Base-by-base conservation (phyloP, 2,888 invertebrate species). In the Parnassius orleans region DNA sequence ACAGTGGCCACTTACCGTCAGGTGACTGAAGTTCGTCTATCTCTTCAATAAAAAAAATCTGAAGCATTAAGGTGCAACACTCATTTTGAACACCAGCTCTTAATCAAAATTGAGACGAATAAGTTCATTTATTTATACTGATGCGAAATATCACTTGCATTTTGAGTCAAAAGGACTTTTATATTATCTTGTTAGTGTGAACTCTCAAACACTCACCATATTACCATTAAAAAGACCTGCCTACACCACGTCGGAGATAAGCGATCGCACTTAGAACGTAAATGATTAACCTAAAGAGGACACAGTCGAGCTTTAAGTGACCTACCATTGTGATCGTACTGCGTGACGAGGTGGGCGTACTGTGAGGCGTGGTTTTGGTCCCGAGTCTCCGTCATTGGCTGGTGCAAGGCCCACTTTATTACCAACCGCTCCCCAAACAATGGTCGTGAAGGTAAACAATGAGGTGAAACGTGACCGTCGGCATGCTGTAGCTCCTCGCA, bases 371-470 rank as follows among this genome's bases (percentile, higher is more conserved):
- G 68, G 67, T 61, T 59, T 57, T 54, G 63, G 61, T 56, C 52
- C 54, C 55, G 57, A 54, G 63, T n/a, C 65, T 24, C 65, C 61
- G 65, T 68, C 56, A 73, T 73, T 74, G 74, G 76, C 65, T 59
- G 66, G 41, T 19, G 46, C 63, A 43, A 33, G 33, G 33, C 33
- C 24, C 63, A 65, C 63, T 63, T 58, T 64, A 60, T 56, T 61
- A 56, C 54, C 66, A 42, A 57, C 60, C 55, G 44, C 54, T 59
- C 60, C 56, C 53, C 41, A 65, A 75, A 75, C 71, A 71, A 75
- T 70, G 66, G 66, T 68, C 65, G 70, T 63, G 71, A 66, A 68
- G 65, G 72, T 71, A 73, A 79, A 83, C 81, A 82, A 83, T 79
- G 33, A 33, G 72, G 63, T 75, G 81, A 19, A 57, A 60, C 60